Evolutionary conservation across 2,888 invertebrate species (phyloP), one percentile per base, ranked within the genome.

Genomic region (Chelonus formosanus): DNA sequence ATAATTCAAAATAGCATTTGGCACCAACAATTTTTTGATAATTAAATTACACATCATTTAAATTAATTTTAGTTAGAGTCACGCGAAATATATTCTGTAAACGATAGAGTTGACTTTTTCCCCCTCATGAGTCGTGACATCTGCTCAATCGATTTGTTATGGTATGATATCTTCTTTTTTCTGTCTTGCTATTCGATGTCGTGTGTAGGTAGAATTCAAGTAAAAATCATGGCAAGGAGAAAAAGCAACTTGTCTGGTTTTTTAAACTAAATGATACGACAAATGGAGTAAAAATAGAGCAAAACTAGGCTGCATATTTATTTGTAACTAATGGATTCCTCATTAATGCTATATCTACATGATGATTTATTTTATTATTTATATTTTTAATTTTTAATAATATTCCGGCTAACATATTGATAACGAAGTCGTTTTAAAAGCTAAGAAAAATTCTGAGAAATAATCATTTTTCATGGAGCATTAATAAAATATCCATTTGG

Each of bases 111-210:
- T 10, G 34, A n/a, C 20, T 34, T 36, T 47, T 47, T n/a, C 47
- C 6, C 3, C n/a, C 47, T 47, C 34, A 7, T 8, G 2, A 45
- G 34, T 4, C 5, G n/a, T n/a, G 6, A 54, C 40, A 45, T 32
- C 34, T 61, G 54, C 35, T 62, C 45, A 54, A 62, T 53, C 54
- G 32, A 62, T 53, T 62, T 35, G 20, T 50, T 50, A 35, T 20
- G 5, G 10, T 10, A 40, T 20, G 8, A 54, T 36, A 56, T 32
- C 10, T 40, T 20, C 10, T 48, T 48, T 31, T 48, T 48, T 48
- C 10, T 31, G 10, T n/a, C 7, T 48, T 48, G 10, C 31, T 48
- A 48, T 20, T 20, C 4, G 20, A 6, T 48, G 31, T 6, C 48
- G 31, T 48, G 48, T 48, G 10, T 48, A 44, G 44, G 31, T 4